Evolutionary conservation across 2,888 invertebrate species (phyloP), one percentile per base, ranked within the genome.

Genomic region (Hemistola chrysoprasaria): DNA sequence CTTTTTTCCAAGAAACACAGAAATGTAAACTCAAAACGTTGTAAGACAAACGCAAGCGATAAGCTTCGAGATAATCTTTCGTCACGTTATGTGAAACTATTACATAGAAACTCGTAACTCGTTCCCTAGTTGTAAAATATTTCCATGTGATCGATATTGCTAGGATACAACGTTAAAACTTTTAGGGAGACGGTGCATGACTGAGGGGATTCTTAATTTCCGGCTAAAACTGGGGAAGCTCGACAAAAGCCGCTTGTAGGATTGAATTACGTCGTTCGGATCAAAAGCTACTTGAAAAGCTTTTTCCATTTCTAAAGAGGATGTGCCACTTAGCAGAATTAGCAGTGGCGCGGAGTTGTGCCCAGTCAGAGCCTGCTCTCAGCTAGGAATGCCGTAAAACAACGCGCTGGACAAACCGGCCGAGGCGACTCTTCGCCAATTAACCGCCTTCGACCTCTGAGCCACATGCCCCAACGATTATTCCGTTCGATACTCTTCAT

Each of bases 401-500:
- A 81, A 78, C 73, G 70, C 61, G 65, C 65, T 67, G 73, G 73
- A 62, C 38, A 81, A 83, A 85, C 86, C 83, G 78, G 77, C 67
- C 64, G 55, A 51, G 68, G 72, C 77, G 70, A 65, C 69, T 78
- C 76, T 71, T 81, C 78, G 84, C 78, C 84, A 85, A 86, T 87
- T 86, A 86, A 84, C 85, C 79, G 83, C 76, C 69, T 69, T 66
- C 78, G 80, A 84, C 81, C 86, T 78, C 78, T 68, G 65, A 59
- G 68, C 73, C 62, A 73, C 72, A 68, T 72, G 70, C 70, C 71
- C 60, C 56, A 51, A 55, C 57, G 63, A 63, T 64, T 64, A 66
- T 64, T 59, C 51, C 56, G 57, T 57, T 59, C 58, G 66, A 73
- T 76, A 72, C 66, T 73, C 69, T 69, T 76, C 69, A 68, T 72